A percentile compares a stretch with the other conserved stretches of the same genome.
Conservation (phyloP, 1,140 invertebrate species). For the Eulimnadia texana region DNA sequence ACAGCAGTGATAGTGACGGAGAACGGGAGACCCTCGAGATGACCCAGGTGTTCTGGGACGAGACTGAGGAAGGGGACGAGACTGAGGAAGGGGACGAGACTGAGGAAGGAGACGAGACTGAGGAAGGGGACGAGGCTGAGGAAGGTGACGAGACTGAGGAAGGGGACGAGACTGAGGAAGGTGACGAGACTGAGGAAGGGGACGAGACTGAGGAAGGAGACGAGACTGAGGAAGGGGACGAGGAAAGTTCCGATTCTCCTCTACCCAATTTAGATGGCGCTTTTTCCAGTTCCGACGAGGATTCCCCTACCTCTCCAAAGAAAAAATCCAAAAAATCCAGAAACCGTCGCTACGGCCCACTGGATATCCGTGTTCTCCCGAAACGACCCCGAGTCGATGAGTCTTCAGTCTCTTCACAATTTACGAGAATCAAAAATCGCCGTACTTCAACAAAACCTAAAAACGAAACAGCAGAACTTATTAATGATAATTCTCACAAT, state of each 20-base stretch:
- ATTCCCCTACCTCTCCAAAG: background rate
- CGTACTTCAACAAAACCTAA: too few relatives aligned
- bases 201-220: too few relatives aligned
- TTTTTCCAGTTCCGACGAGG: slow-evolving; percentile 6
- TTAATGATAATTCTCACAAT: too few relatives aligned
- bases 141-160: too few relatives aligned
- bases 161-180: too few relatives aligned
- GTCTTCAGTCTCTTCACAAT: too few relatives aligned
- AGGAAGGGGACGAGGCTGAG: slow-evolving; percentile 15
- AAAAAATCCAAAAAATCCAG: background rate
- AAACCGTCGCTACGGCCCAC: background rate
- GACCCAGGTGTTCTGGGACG: slow-evolving; percentile 24
- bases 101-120: slow-evolving; percentile 15
- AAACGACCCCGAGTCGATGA: background rate
- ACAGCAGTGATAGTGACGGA: slow-evolving; percentile 20
- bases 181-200: too few relatives aligned
- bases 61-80: slow-evolving; percentile 20
- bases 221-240: background rate
- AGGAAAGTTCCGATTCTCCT: background rate
- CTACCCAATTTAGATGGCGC: slow-evolving; percentile 13
- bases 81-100: slow-evolving; percentile 15
- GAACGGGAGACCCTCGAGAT: slow-evolving; percentile 25
- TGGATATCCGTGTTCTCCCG: background rate
- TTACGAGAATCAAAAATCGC: too few relatives aligned
- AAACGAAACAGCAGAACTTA: too few relatives aligned